These are phyloP conservation scores for Muscicapa striata DNA, from an alignment of 2,797 vertebrate genomes.

Conservation along the genomic window DNA sequence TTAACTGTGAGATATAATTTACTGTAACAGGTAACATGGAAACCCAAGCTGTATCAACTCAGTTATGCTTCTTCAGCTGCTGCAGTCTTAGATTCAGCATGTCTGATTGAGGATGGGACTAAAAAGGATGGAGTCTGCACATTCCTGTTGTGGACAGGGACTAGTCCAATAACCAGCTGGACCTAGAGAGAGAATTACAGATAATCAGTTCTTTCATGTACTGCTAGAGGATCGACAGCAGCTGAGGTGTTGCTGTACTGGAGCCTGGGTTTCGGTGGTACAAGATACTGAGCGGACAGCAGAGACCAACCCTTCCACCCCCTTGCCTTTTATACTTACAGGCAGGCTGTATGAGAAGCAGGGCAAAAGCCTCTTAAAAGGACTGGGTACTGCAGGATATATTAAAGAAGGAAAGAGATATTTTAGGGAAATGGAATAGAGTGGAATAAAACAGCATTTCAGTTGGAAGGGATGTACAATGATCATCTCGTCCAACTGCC, in stretches of 20 bases:
- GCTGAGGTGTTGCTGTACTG: neutral
- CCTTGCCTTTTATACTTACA: neutral
- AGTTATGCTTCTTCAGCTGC: neutral
- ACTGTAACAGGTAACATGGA: neutral
- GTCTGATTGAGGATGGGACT: neutral
- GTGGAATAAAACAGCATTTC: neutral
- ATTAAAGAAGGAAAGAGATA: neutral
- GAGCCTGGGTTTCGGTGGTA: neutral
- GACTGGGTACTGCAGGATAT: neutral
- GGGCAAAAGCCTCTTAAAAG: neutral
- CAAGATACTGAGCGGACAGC: rapidly evolving
- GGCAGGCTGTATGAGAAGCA: neutral
- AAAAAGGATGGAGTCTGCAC: neutral
- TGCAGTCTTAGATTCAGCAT: neutral
- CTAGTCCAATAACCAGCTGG: neutral
- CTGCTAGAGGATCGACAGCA: neutral
- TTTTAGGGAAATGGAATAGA: neutral
- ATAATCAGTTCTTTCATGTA: neutral
- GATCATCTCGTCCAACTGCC: neutral
- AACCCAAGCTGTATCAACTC: neutral
- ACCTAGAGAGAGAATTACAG: neutral
- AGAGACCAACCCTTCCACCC: neutral
- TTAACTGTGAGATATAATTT: neutral
- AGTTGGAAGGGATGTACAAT: neutral
- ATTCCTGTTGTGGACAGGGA: neutral